Percentiles rank a stretch among this genome's conserved stretches.
These are phyloP conservation scores for Mesoligia furuncula DNA, from an alignment of 2,888 invertebrate genomes.

Conservation along the genomic window DNA sequence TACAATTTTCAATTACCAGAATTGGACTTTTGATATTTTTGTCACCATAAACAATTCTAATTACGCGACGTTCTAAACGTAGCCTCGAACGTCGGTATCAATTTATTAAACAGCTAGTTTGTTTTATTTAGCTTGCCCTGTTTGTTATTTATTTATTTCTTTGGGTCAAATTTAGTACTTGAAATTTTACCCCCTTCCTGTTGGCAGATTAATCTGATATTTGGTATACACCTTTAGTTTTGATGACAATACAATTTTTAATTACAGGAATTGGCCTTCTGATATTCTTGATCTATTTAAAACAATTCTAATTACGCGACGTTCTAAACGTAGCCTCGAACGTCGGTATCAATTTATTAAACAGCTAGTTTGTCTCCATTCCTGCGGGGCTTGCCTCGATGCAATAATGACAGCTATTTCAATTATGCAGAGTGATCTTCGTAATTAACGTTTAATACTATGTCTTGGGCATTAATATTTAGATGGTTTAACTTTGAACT, in stretches of 20 bases:
- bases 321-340: slow-evolving; percentile 17
- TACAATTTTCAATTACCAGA: neutral
- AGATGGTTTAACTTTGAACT: neutral
- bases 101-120: slow-evolving; percentile 47
- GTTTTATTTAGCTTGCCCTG: too few species aligned
- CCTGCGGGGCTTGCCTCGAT: slow-evolving; percentile 28
- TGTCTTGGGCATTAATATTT: slow-evolving; percentile 8
- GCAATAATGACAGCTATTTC: slow-evolving; percentile 47
- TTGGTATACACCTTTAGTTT: too few species aligned
- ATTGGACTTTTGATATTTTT: neutral
- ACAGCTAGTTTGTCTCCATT: slow-evolving; percentile 20
- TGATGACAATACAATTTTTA: neutral
- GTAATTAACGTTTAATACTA: slow-evolving; percentile 4
- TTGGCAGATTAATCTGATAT: too few species aligned
- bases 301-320: slow-evolving; percentile 17
- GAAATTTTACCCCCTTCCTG: too few species aligned
- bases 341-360: slow-evolving; percentile 50
- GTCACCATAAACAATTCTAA: neutral
- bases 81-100: slow-evolving; percentile 27
- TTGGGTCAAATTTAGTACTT: too few species aligned
- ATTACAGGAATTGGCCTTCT: neutral
- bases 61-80: slow-evolving; percentile 27
- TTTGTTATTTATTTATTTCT: too few species aligned
- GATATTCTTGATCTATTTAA: neutral
- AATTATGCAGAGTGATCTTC: slow-evolving; percentile 45